Evolutionary conservation across 1,140 invertebrate species (phyloP), one percentile per base, ranked within the genome.

Genomic region (Stegodyphus mimosarum): DNA sequence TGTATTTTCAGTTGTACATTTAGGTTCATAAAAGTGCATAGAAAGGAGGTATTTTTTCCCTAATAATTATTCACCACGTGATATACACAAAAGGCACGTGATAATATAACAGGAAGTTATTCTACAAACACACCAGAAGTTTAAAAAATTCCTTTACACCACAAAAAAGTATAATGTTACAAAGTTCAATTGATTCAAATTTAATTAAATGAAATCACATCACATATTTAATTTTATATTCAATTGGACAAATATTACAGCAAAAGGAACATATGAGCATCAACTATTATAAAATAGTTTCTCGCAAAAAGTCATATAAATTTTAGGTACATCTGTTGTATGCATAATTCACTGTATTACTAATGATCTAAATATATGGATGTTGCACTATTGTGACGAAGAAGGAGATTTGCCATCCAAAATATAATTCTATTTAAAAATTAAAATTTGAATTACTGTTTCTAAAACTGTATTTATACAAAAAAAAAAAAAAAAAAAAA

Each of bases 1-100:
- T 53, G 53, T 60, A 75, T 60, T 15, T 7, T 52, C 60, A 83
- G 63, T 83, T 83, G 81, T 83, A 83, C 81, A 75, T 75, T 75
- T 55, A 83, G 81, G 81, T 75, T 74, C 70, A 69, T 52, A 74
- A 83, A 83, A 83, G 81, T 75, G 81, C 81, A 83, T 83, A 74
- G 71, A 74, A 83, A 83, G 81, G 81, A 83, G 81, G 81, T 75
- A 83, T 74, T 49, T 75, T n/a, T 75, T 75, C 11, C 55, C 81
- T 83, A 83, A 64, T 75, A 50, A 75, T 15, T 75, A 75, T 70
- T 83, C 72, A 83, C 81, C 81, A 83, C 81, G 81, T 83, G 81
- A 69, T 83, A 52, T 83, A 73, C 64, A 55, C 7, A 69, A 75
- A 83, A 83, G 81, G 81, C 81, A 83, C 81, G 81, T 75, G 81